Conservation (phyloP, 35 echinoderm and acorn worm species). For the Hemicentrotus pulcherrimus region DNA sequence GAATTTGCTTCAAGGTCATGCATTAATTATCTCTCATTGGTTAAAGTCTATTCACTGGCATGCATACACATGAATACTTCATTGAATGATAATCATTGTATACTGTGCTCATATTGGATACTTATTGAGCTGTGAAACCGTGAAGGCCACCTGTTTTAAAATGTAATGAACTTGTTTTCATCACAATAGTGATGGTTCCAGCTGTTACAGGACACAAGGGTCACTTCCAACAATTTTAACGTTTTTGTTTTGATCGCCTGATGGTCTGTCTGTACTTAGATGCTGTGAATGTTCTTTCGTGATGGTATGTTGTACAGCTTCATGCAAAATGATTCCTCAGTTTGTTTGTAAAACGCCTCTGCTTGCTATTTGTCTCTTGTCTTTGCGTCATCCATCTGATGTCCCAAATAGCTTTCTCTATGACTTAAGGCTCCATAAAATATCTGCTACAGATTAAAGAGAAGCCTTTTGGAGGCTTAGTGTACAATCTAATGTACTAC, state of each 20-base stretch:
- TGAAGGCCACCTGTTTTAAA: slow-evolving; percentile 15
- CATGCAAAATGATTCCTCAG: background rate
- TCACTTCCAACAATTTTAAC: background rate
- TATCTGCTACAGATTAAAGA: no score
- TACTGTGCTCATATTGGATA: background rate
- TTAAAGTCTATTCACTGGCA: background rate
- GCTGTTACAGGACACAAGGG: background rate
- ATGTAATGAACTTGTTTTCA: slow-evolving; percentile 25
- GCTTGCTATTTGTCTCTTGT: background rate
- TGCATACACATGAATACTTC: background rate
- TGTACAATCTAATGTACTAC: no score
- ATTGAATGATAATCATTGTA: background rate
- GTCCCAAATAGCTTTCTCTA: background rate
- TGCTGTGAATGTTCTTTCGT: background rate
- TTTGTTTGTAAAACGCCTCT: background rate
- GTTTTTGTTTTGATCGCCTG: background rate
- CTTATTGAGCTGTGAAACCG: background rate
- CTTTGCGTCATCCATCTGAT: background rate
- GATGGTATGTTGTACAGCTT: background rate
- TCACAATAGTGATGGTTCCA: slow-evolving; percentile 2
- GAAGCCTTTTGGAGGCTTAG: no score
- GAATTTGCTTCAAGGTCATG: no score
- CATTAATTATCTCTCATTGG: no score
- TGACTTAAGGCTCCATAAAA: background rate
- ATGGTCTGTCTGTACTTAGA: background rate